Conservation (phyloP, 2,113 vertebrate genomes). For the Albula glossodonta region DNA sequence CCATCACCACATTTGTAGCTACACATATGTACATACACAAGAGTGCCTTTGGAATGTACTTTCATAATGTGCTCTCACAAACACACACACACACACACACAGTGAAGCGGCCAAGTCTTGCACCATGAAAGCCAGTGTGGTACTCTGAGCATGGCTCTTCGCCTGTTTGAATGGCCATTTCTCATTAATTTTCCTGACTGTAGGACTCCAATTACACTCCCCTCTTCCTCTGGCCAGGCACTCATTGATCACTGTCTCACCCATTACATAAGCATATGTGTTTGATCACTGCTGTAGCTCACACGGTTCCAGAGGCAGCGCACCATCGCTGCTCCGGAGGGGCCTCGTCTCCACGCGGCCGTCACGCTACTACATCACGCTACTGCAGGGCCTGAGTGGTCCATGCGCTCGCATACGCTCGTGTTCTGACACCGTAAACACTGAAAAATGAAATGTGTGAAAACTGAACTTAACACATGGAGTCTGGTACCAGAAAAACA, state of each 20-base stretch:
- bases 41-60: too few relatives aligned
- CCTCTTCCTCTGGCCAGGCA: slow-evolving; percentile 13
- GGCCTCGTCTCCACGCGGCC: neutral
- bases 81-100: slow-evolving; percentile 33
- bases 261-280: slow-evolving; percentile 14
- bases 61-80: too few relatives aligned
- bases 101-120: neutral
- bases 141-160: neutral
- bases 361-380: neutral
- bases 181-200: slow-evolving; percentile 18
- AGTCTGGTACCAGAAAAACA: neutral
- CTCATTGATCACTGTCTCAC: neutral
- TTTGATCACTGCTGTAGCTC: slow-evolving; percentile 23
- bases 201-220: slow-evolving; percentile 26
- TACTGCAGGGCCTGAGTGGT: neutral
- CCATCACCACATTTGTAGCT: too few relatives aligned
- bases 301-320: neutral
- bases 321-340: slow-evolving; percentile 8
- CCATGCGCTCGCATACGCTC: too few relatives aligned
- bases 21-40: too few relatives aligned
- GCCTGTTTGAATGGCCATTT: neutral
- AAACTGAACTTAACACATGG: neutral
- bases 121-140: neutral
- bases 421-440: neutral
- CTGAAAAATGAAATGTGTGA: neutral